Base-by-base conservation (phyloP, 1,140 invertebrate species). In the Metopolophium dirhodum region DNA sequence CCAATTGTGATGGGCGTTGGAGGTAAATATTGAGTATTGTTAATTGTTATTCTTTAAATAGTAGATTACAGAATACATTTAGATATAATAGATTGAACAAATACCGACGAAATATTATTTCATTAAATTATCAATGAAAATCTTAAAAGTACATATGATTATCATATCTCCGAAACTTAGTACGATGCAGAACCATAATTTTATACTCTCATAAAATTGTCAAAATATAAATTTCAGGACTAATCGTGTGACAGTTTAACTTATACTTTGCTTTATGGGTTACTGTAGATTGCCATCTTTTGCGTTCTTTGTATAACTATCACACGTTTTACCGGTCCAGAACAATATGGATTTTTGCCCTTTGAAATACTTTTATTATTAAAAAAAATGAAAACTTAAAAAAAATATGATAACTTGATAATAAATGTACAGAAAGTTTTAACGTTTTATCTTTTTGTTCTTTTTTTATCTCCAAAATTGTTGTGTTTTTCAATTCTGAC, bases 1-100 rank as follows among this genome's bases (percentile, higher is more conserved):
- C 98, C 98, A 20, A 98, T 98, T 94, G 97, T 99, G 47, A 98
- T 99, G 98, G 98, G 98, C 61, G 97, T 98, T 68, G 98, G 98
- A 96, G 98, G 97, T 97, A 96, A 96, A 94, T 94, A 92, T 35
- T 88, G n/a, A 77, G 61, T n/a, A n/a, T n/a, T n/a, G n/a, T 77
- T 7, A 35, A n/a, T n/a, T 23, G 22, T 77, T 77, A 77, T 77
- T 61, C 9, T 61, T 26, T 35, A n/a, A 4, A 18, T 18, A 18
- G 61, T 77, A n/a, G 0, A 1, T 7, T 7, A n/a, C 61, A 77
- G 14, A n/a, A 77, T 3, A 41, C 41, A 41, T 41, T 2, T 4
- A 41, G 41, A 41, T n/a, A n/a, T 30, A 61, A 51, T 51, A 54
- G 23, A 77, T 35, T 77, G 18, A 68, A 14, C 61, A 77, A 18